Percentiles rank a stretch among this genome's conserved stretches.
These are phyloP conservation scores for Paratrypauchen microcephalus DNA, from an alignment of 2,797 vertebrate genomes.

Conservation along the genomic window DNA sequence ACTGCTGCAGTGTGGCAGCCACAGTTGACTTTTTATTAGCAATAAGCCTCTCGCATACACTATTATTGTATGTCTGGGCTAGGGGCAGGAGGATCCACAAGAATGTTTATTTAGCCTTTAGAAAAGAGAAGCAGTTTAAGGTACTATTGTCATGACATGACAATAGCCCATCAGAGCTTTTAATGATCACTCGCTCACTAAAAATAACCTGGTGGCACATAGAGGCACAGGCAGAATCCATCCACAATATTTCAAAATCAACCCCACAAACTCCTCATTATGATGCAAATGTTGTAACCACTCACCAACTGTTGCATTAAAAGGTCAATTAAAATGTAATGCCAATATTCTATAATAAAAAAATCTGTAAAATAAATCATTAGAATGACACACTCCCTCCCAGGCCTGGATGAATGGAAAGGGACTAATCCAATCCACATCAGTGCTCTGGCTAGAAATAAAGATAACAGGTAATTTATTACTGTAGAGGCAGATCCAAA, in stretches of 20 bases:
- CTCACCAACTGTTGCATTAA: neutral
- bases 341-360: neutral
- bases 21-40: constrained; percentile 59
- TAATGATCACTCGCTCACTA: neutral
- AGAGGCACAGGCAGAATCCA: neutral
- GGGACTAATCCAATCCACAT: neutral
- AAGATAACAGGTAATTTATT: neutral
- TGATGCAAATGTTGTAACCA: neutral
- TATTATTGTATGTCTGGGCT: constrained; percentile 52
- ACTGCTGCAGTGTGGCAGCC: constrained; percentile 46
- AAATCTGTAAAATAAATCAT: neutral
- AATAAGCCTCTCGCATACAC: constrained; percentile 50
- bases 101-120: constrained; percentile 65
- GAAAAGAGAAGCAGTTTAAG: constrained; percentile 36
- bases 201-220: neutral
- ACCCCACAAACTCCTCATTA: neutral
- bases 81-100: constrained; percentile 26
- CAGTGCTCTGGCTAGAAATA: neutral
- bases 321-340: neutral
- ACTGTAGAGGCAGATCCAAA: neutral
- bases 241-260: neutral
- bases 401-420: neutral
- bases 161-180: constrained; percentile 2
- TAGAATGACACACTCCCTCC: neutral
- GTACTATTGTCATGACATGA: constrained; percentile 2